Conservation (phyloP, 2,797 vertebrate genomes). For the Oreonectes daqikongensis region DNA sequence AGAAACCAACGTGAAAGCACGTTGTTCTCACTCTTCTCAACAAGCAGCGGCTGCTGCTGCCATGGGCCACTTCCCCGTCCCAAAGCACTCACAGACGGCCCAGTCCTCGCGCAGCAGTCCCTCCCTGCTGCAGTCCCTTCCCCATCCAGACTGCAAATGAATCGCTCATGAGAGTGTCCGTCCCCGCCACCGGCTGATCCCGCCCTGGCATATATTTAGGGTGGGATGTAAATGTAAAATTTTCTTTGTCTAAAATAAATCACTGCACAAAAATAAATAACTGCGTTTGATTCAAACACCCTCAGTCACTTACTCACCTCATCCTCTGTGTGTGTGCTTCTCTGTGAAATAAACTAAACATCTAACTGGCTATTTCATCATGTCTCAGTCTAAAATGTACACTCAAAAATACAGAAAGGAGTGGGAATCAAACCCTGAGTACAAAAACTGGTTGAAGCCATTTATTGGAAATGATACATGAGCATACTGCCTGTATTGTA, state of each 20-base stretch:
- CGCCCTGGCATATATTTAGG: not conserved
- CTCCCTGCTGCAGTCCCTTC: not conserved
- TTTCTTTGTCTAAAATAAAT: too few species aligned
- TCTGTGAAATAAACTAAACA: not conserved
- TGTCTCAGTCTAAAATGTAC: not conserved
- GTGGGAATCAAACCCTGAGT: slow-evolving; percentile 21
- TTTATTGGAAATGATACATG: not conserved
- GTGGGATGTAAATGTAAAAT: not conserved
- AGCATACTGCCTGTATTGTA: too few species aligned
- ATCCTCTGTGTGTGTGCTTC: not conserved
- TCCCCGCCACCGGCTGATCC: not conserved
- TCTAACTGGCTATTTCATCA: not conserved
- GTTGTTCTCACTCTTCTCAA: not conserved
- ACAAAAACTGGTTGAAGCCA: slow-evolving; percentile 21
- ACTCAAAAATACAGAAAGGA: not conserved
- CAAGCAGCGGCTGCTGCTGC: not conserved
- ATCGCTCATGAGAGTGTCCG: too few species aligned
- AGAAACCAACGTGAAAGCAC: too few species aligned
- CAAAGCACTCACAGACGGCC: not conserved
- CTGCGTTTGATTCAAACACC: slow-evolving; percentile 5
- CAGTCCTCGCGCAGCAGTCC: not conserved
- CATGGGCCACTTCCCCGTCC: not conserved
- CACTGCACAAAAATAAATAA: not conserved
- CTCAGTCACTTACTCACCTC: slow-evolving; percentile 2
- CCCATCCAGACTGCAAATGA: too few species aligned